Evolutionary conservation across 2,113 vertebrate species (phyloP).

Genomic region (Labeo rohita): DNA sequence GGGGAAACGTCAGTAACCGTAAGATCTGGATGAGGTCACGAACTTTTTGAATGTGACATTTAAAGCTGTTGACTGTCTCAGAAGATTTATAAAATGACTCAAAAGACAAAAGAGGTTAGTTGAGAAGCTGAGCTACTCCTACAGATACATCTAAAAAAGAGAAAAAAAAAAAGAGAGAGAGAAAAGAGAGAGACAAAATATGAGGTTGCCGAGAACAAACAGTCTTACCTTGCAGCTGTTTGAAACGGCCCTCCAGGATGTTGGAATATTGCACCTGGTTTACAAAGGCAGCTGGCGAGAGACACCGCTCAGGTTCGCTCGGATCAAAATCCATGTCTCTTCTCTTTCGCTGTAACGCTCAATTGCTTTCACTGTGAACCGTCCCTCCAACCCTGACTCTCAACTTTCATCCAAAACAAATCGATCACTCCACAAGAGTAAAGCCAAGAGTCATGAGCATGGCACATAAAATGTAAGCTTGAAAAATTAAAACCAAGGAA

Average conservation of each 20-base stretch:
- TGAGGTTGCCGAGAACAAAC: not conserved
- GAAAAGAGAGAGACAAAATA: not conserved
- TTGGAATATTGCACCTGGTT: slow-evolving; percentile 88
- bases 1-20: not conserved
- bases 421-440: slow-evolving; percentile 17
- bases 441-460: not conserved
- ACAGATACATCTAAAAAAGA: slow-evolving; percentile 4
- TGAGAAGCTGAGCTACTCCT: slow-evolving; percentile 30
- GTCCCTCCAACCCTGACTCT: not conserved
- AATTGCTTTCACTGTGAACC: not conserved
- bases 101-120: not conserved
- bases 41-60: not conserved
- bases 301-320: slow-evolving; percentile 71
- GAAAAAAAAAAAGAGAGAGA: not conserved
- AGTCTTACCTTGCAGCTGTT: slow-evolving; percentile 91
- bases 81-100: not conserved
- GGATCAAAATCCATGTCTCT: slow-evolving; percentile 73
- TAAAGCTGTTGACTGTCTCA: not conserved
- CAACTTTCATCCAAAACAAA: slow-evolving; percentile 16
- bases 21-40: slow-evolving; percentile 3
- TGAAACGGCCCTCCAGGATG: slow-evolving; percentile 90
- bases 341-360: not conserved
- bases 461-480: slow-evolving; percentile 6
- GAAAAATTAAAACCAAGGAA: not conserved
- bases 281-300: slow-evolving; percentile 88